phyloP scores from a whole-genome alignment of 2,797 vertebrate genomes.

The Neostethus bicornis region DNA sequence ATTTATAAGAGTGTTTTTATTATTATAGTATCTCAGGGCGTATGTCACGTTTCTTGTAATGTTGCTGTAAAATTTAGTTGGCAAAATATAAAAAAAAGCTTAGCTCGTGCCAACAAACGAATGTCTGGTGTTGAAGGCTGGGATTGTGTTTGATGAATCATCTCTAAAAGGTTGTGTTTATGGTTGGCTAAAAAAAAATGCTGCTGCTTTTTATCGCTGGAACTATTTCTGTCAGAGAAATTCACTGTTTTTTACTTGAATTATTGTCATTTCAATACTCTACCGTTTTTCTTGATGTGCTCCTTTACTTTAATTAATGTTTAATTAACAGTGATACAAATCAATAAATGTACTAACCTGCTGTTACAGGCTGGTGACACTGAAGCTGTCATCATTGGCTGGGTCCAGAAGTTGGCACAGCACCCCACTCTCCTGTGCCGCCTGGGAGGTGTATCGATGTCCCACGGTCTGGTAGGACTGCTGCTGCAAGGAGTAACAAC shows the following conservation, averaged over 20 bases:
- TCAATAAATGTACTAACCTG: constrained; percentile 63
- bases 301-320: background rate
- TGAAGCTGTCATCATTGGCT: constrained; percentile 95
- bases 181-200: constrained; percentile 8
- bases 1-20: constrained; percentile 3
- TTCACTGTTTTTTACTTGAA: background rate
- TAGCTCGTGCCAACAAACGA: background rate
- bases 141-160: constrained; percentile 4
- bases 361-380: constrained; percentile 97
- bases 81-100: background rate
- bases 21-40: background rate
- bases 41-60: background rate
- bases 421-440: constrained; percentile 86
- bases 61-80: constrained; percentile 1
- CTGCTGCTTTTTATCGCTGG: background rate
- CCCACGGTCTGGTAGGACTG: constrained; percentile 83
- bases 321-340: background rate
- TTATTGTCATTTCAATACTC: background rate
- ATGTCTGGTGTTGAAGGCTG: constrained; percentile 7
- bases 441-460: constrained; percentile 88
- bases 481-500: constrained; percentile 92
- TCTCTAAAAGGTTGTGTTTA: constrained; percentile 16
- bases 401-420: constrained; percentile 96
- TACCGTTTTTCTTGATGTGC: background rate
- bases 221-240: background rate